phyloP scores from a whole-genome alignment of 2,888 invertebrate genomes.

The Odontothrips loti region DNA sequence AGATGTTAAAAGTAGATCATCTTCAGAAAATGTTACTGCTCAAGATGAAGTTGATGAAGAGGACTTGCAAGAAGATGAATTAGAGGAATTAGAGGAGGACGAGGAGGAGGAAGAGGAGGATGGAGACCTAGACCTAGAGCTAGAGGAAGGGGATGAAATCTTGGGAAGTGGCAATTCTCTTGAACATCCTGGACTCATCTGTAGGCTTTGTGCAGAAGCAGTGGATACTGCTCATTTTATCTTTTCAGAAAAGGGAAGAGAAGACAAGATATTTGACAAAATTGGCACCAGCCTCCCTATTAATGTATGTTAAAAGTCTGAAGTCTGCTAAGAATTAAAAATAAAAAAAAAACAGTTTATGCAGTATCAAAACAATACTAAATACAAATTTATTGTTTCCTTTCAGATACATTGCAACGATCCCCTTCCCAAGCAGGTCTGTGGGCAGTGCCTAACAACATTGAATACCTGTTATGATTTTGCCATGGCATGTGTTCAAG shows the following conservation, averaged over 20 bases:
- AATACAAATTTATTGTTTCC: background rate
- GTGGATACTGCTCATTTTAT: slow-evolving; percentile 12
- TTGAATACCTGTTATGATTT: background rate
- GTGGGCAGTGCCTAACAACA: background rate
- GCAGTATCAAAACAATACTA: background rate
- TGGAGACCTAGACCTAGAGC: background rate
- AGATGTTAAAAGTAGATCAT: background rate
- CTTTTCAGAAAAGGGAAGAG: background rate
- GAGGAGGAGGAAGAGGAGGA: background rate
- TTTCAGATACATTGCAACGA: slow-evolving; percentile 14
- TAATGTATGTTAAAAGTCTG: background rate
- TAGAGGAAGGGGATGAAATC: background rate
- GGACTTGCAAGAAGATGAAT: background rate
- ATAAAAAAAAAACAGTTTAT: background rate
- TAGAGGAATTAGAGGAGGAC: background rate
- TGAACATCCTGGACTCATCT: background rate
- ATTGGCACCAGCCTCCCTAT: background rate
- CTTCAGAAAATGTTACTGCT: background rate
- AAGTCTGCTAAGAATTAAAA: background rate
- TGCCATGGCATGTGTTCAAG: background rate
- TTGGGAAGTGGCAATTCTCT: background rate
- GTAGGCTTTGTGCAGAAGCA: background rate
- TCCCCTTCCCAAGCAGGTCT: background rate
- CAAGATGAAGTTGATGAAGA: slow-evolving; percentile 15
- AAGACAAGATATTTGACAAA: background rate